phyloP scores from a whole-genome alignment of 2,888 invertebrate genomes.

The Conistra vaccinii region DNA sequence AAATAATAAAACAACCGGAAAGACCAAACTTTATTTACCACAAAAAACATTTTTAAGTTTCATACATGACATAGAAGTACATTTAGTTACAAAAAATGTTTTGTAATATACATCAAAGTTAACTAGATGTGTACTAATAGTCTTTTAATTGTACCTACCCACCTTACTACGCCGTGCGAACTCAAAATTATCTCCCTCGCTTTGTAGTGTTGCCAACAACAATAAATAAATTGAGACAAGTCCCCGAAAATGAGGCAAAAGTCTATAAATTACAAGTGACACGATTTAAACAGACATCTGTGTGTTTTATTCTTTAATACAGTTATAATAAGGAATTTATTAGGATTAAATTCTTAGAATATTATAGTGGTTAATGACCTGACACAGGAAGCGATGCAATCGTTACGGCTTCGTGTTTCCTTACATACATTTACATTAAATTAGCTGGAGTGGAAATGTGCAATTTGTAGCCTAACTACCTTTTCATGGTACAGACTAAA shows the following conservation, averaged over 20 bases:
- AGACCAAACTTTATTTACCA: conserved; percentile 56
- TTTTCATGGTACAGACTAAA: conserved; percentile 23
- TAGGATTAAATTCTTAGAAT: conserved; percentile 52
- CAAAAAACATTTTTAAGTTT: conserved; percentile 23
- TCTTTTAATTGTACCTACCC: conserved; percentile 57
- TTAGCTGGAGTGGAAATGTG: conserved; percentile 46
- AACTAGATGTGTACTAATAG: conserved; percentile 59
- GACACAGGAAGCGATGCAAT: conserved; percentile 58
- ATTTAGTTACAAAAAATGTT: conserved; percentile 36
- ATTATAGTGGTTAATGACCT: conserved; percentile 57
- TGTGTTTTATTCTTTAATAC: conserved; percentile 33
- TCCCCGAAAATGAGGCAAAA: conserved; percentile 31
- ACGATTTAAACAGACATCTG: conserved; percentile 28
- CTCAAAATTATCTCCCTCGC: conserved; percentile 41
- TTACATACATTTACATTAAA: conserved; percentile 56
- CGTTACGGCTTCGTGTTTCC: conserved; percentile 50
- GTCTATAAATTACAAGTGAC: conserved; percentile 38
- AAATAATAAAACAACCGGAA: conserved; percentile 60
- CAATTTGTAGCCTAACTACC: conserved; percentile 44
- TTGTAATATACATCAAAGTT: conserved; percentile 56
- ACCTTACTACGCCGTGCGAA: conserved; percentile 46
- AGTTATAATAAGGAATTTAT: conserved; percentile 44
- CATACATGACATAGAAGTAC: conserved; percentile 24
- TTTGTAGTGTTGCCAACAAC: conserved; percentile 58
- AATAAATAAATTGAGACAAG: conserved; percentile 56